Base-by-base conservation (phyloP, 2,113 vertebrate species). In the Furnarius figulus region DNA sequence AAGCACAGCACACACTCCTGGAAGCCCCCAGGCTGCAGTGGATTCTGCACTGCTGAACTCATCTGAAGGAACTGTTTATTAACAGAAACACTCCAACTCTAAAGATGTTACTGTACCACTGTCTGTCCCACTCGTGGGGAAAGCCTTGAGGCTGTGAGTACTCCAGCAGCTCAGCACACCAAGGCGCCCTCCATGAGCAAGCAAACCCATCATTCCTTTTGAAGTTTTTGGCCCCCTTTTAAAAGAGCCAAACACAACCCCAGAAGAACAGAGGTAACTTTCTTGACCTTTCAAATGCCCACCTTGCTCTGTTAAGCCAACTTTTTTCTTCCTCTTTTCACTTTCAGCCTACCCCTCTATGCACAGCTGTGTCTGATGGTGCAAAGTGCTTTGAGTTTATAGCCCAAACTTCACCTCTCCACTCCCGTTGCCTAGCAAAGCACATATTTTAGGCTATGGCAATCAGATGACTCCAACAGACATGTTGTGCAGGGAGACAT, bases 331-430 rank as follows among this genome's bases (percentile, higher is more conserved):
- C 23, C 55, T 72, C 42, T 84, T 95, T 92, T 46, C 63, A 70
- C 15, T 56, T 80, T 33, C 50, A 93, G 44, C 5, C 74, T 56
- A 13, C 33, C 59, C 56, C 30, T 61, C 65, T 31, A 52, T 4
- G 24, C 66, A 49, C 44, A 87, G n/a, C 66, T 87, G 33, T 22
- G 80, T 33, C 42, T 44, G 53, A 68, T 25, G 58, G 78, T n/a
- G 44, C 85, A 89, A 94, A 87, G 0, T 53, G 40, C 53, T 79
- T 49, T 62, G 65, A 89, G 82, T 85, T 90, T 76, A 85, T 9
- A 85, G 85, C 44, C 62, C 90, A 79, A 91, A 87, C 71, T 85
- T 93, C 71, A 94, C 58, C 90, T 76, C 77, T 78, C 47, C 5
- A 27, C 47, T 85, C 74, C 30, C 1, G 17, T 8, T 90, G 93